Evolutionary conservation across 2,797 vertebrate species (phyloP), one percentile per base, ranked within the genome.

Genomic region (Fistularia commersonii): DNA sequence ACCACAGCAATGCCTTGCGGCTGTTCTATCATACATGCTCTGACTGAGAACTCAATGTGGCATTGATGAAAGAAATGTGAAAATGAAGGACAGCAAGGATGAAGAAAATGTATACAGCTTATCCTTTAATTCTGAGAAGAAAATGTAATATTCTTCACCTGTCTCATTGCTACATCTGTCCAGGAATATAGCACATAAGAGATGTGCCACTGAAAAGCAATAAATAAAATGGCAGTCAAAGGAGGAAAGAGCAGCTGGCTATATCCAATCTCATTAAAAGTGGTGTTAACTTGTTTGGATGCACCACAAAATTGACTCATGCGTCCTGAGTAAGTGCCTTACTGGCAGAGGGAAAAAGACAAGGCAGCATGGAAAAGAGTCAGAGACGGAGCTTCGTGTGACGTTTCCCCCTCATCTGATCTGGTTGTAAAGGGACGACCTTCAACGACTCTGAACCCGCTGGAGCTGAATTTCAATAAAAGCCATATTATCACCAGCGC

Each of bases 391-490:
- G 53, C 48, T 53, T 67, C 2, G 4, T 23, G 23, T 23, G 23
- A 23, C 23, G 23, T 4, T 23, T 64, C 55, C 38, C 32, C 50
- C 41, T 50, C 37, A 23, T 59, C 74, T 76, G 50, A 66, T 74
- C 63, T 15, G 66, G 68, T 62, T 51, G 76, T 82, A 79, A 82
- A 79, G 71, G 53, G 43, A 57, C 55, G 66, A 84, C 87, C 86
- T 89, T 84, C 81, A 81, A 64, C 76, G 77, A 88, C 88, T 83
- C 89, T 85, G 83, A 88, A 88, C 84, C 65, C 76, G 64, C 71
- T 66, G 67, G 74, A 85, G 85, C 79, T 51, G 79, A 66, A 87
- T 87, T 87, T 87, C 85, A 89, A 89, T 87, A 87, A 89, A 87
- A 88, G 81, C 79, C 74, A 81, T 84, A 89, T 89, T 82, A 88